Conservation (phyloP, 2,888 invertebrate genomes). For the Argyresthia goedartella region DNA sequence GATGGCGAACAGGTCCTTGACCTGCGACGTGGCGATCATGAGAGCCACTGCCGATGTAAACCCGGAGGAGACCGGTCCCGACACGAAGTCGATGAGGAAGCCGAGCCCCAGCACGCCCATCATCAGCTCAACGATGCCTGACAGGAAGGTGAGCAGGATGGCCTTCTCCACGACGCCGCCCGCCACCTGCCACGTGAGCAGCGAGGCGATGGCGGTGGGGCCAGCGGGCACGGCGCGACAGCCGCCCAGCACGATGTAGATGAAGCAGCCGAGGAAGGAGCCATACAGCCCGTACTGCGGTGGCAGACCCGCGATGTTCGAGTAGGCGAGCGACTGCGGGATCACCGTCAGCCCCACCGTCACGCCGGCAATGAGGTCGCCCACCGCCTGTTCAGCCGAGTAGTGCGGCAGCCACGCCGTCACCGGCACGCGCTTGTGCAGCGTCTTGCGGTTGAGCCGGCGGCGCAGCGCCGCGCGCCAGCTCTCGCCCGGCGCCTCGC, state of each 20-base stretch:
- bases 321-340: constrained; percentile 89
- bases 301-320: constrained; percentile 83
- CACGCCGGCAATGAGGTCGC: constrained; percentile 91
- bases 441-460: constrained; percentile 76
- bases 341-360: constrained; percentile 95
- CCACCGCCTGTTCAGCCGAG: constrained; percentile 77
- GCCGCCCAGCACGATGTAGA: constrained; percentile 92
- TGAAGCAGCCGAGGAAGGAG: constrained; percentile 91
- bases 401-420: constrained; percentile 85
- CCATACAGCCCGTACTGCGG: constrained; percentile 92
- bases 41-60: constrained; percentile 93
- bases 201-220: constrained; percentile 91
- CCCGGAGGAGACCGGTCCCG: constrained; percentile 89
- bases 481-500: constrained; percentile 40
- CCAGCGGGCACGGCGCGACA: constrained; percentile 94
- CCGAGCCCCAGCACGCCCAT: constrained; percentile 90
- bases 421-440: constrained; percentile 82
- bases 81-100: constrained; percentile 90
- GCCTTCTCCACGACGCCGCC: constrained; percentile 78
- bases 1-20: constrained; percentile 86
- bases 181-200: constrained; percentile 85
- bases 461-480: constrained; percentile 53
- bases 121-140: constrained; percentile 80
- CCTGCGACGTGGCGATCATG: constrained; percentile 90
- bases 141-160: constrained; percentile 80